phyloP scores from a whole-genome alignment of 2,113 vertebrate species.

The Hylia prasina region DNA sequence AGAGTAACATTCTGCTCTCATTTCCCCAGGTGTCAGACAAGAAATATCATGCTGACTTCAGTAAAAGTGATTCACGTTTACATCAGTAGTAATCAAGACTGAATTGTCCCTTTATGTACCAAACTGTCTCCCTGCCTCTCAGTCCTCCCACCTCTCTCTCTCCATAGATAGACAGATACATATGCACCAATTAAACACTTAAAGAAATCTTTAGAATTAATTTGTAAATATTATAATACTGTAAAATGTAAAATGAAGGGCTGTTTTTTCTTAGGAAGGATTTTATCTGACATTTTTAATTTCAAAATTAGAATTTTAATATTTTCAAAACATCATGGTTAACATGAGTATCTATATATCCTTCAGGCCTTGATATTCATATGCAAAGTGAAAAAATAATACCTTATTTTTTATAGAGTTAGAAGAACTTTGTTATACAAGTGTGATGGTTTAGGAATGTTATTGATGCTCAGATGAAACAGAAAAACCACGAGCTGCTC shows the following conservation, averaged over 20 bases:
- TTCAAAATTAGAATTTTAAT: not conserved
- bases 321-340: not conserved
- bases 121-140: not conserved
- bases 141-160: fast-evolving
- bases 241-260: not conserved
- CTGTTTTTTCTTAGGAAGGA: not conserved
- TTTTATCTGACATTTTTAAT: not conserved
- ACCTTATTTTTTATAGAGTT: not conserved
- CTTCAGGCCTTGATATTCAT: not conserved
- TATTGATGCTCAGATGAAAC: not conserved
- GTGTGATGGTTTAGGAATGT: not conserved
- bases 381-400: not conserved
- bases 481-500: not conserved
- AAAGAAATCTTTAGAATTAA: not conserved
- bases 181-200: not conserved
- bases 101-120: not conserved
- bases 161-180: not conserved
- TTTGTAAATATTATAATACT: not conserved
- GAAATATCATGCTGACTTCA: not conserved
- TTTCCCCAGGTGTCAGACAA: not conserved
- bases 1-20: not conserved
- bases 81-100: not conserved
- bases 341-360: not conserved
- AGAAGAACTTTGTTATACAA: not conserved
- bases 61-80: not conserved